phyloP scores from a whole-genome alignment of 2,888 invertebrate genomes.

The Eilema caniola region DNA sequence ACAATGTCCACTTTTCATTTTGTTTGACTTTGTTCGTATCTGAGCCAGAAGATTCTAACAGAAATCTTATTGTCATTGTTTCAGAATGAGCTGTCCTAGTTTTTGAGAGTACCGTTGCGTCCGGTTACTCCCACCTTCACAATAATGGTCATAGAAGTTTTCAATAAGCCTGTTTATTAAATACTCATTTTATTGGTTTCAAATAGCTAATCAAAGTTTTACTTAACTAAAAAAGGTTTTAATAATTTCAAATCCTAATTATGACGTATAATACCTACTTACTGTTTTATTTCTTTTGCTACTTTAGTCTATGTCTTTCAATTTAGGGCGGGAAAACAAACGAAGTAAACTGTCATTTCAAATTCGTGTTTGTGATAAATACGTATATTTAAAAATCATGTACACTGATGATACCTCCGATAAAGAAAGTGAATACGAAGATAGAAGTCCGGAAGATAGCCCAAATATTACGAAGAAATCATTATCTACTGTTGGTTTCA shows the following conservation, averaged over 20 bases:
- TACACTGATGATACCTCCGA: conserved; percentile 80
- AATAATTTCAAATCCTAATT: neutral
- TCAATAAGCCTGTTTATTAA: neutral
- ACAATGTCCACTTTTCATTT: neutral
- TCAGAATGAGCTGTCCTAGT: conserved; percentile 5
- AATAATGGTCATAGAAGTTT: neutral
- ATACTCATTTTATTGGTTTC: neutral
- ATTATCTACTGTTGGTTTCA: conserved; percentile 77
- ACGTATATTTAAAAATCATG: conserved; percentile 65
- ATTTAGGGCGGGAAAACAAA: conserved; percentile 60
- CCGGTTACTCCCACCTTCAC: neutral
- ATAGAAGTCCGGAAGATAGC: conserved; percentile 70
- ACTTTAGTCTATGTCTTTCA: conserved; percentile 7
- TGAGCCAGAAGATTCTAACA: neutral
- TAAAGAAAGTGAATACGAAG: conserved; percentile 78
- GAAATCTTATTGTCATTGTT: neutral
- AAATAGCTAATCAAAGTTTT: neutral
- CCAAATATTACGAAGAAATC: conserved; percentile 79
- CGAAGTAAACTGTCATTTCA: conserved; percentile 60
- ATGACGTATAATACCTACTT: neutral
- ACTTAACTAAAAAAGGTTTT: neutral
- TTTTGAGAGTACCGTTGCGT: conserved; percentile 1
- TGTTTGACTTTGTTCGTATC: neutral
- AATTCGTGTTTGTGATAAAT: conserved; percentile 50
- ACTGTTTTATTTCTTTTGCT: neutral